Percentiles rank a stretch among this genome's conserved stretches.
Conservation (phyloP, 2,113 vertebrate genomes). For the Bufo gargarizans region DNA sequence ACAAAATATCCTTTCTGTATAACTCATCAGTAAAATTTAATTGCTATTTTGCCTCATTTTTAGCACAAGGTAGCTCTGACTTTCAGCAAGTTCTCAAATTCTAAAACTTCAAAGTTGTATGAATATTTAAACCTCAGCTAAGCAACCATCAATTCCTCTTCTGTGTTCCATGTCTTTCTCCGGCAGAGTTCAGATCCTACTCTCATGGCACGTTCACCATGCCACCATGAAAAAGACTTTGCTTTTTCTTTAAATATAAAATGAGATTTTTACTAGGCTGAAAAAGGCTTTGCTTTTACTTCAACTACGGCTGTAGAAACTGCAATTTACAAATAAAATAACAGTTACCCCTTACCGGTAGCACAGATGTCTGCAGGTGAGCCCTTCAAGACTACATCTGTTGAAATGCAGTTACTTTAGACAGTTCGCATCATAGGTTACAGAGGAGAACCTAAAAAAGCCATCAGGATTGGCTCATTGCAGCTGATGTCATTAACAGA, state of each 20-base stretch:
- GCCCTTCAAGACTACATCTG: slow-evolving; percentile 64
- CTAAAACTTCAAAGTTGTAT: slow-evolving; percentile 44
- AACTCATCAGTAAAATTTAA: slow-evolving; percentile 37
- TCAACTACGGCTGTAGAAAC: slow-evolving; percentile 65
- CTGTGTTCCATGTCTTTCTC: not conserved
- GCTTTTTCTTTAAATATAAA: slow-evolving; percentile 61
- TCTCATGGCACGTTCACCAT: not conserved
- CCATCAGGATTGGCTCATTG: not conserved
- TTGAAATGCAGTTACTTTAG: slow-evolving; percentile 37
- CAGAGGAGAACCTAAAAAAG: not conserved
- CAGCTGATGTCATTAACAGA: not conserved
- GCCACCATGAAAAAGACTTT: slow-evolving; percentile 61
- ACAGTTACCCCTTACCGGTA: slow-evolving; percentile 53
- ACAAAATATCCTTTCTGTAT: slow-evolving; percentile 50
- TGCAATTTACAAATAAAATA: slow-evolving; percentile 55
- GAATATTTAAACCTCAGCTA: slow-evolving; percentile 50
- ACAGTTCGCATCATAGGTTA: not conserved
- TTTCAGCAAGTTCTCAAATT: slow-evolving; percentile 51
- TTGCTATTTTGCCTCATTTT: slow-evolving; percentile 52
- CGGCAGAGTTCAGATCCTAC: not conserved
- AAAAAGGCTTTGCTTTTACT: slow-evolving; percentile 59
- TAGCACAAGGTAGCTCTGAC: slow-evolving; percentile 57
- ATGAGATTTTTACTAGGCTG: not conserved
- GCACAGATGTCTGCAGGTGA: slow-evolving; percentile 66
- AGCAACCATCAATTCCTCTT: slow-evolving; percentile 4